A percentile compares a stretch with the other conserved stretches of the same genome.
Evolutionary conservation across 2,888 invertebrate genomes (phyloP).

Genomic region (Griposia aprilina): DNA sequence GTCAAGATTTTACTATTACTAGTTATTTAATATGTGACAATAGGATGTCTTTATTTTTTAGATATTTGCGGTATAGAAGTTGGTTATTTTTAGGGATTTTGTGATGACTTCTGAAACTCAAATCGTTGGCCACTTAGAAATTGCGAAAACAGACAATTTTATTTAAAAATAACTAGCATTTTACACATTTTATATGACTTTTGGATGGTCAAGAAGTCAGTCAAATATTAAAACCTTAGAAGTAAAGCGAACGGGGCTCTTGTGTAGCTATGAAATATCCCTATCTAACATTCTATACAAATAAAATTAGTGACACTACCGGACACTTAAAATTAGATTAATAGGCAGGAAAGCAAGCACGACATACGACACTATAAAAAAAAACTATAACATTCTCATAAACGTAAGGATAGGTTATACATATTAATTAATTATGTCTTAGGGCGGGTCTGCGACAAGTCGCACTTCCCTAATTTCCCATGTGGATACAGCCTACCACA

Average conservation of each 20-base stretch:
- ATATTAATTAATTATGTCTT: constrained; percentile 88
- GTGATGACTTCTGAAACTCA: not conserved
- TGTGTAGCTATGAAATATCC: not conserved
- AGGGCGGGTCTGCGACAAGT: constrained; percentile 81
- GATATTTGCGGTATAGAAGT: not conserved
- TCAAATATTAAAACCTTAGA: no score
- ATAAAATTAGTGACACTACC: not conserved
- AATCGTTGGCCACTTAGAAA: not conserved
- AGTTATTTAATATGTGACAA: constrained; percentile 52
- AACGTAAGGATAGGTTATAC: constrained; percentile 65
- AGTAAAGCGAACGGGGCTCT: no score
- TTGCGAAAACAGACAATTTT: not conserved
- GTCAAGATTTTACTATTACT: constrained; percentile 75
- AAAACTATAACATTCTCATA: constrained; percentile 43
- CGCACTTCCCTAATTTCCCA: constrained; percentile 88
- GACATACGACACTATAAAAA: constrained; percentile 29
- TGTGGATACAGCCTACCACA: constrained; percentile 82
- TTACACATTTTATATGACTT: not conserved
- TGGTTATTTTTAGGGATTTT: not conserved
- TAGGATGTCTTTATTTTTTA: constrained; percentile 18
- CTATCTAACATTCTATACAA: not conserved
- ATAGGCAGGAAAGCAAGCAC: constrained; percentile 21
- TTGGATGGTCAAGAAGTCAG: not conserved
- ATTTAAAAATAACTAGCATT: not conserved
- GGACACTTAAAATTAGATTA: constrained; percentile 17